Percentiles rank a stretch among this genome's conserved stretches.
These are phyloP conservation scores for Sialis fuliginosa DNA, from an alignment of 2,888 invertebrate species.

Conservation along the genomic window DNA sequence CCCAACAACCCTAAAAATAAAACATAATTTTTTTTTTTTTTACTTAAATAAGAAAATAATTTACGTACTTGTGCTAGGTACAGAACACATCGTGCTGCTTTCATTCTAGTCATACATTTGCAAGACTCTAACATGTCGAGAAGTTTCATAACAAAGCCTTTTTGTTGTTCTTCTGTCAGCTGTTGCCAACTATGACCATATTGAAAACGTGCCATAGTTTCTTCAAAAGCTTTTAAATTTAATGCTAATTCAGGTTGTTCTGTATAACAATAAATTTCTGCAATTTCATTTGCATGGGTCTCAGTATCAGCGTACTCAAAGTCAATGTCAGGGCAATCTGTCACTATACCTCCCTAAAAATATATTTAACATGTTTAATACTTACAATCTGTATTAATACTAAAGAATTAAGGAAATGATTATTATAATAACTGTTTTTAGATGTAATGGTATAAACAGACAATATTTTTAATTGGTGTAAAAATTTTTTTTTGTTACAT, in stretches of 20 bases:
- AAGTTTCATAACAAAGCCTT: conserved; percentile 66
- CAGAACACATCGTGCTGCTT: conserved; percentile 80
- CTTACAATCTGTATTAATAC: too few relatives aligned
- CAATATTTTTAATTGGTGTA: too few relatives aligned
- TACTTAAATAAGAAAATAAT: not conserved
- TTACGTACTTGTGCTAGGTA: conserved; percentile 65
- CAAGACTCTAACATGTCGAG: conserved; percentile 85
- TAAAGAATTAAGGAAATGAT: too few relatives aligned
- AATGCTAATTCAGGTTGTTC: conserved; percentile 85
- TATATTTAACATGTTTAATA: not conserved
- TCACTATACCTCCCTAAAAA: conserved; percentile 23
- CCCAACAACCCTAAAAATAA: conserved; percentile 56
- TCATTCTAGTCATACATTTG: conserved; percentile 65
- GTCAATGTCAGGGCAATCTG: conserved; percentile 56
- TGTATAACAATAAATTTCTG: conserved; percentile 97
- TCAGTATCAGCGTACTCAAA: conserved; percentile 88
- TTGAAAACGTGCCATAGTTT: conserved; percentile 73
- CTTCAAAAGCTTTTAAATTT: conserved; percentile 84
- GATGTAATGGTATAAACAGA: too few relatives aligned
- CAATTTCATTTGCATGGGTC: conserved; percentile 73
- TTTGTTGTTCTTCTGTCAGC: conserved; percentile 45
- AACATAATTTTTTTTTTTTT: not conserved
- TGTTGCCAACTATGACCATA: conserved; percentile 73
- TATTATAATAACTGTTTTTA: too few relatives aligned
- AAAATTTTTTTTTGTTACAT: conserved; percentile 19